Evolutionary conservation across 53 echinoderm and acorn worm species (phyloP), one percentile per base, ranked within the genome.

Genomic region (Stichopus horrens): DNA sequence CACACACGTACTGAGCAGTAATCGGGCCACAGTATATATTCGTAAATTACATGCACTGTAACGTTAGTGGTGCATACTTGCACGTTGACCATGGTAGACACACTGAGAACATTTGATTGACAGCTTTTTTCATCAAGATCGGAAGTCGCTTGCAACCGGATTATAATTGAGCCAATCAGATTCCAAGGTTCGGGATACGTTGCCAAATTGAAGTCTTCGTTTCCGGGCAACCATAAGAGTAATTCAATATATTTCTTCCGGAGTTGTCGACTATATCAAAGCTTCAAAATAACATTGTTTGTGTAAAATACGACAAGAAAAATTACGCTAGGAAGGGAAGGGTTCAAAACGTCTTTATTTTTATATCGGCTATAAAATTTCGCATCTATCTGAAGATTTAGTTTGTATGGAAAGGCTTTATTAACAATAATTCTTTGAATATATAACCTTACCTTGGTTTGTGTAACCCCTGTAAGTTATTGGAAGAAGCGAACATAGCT

Each of bases 41-140:
- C 71, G 71, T 71, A 20, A 20, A 71, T n/a, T 71, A 71, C 71
- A 71, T 20, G 19, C 71, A 71, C n/a, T 71, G 71, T 71, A 71
- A 37, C 37, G 37, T 20, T 71, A 71, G 71, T 71, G 18, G 71
- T 71, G 21, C 71, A 71, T 71, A 71, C 71, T 67, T 71, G 71
- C 71, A 71, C 71, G 71, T 71, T 71, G 71, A 71, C 71, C 71
- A 71, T 71, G n/a, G 71, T 16, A 55, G 21, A 58, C 37, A 52
- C 58, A 76, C 20, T 88, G 66, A 78, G 88, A 52, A 78, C 21
- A 76, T 89, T 89, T 93, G 93, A 93, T 95, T 93, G 95, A 95
- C 95, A 93, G 90, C 93, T 93, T 90, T 93, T 95, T 95, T 92
- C 93, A 95, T 95, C 93, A 93, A 89, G 93, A 95, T 93, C 95